phyloP scores from a whole-genome alignment of 35 echinoderm and acorn worm genomes.

The Patiria miniata region DNA sequence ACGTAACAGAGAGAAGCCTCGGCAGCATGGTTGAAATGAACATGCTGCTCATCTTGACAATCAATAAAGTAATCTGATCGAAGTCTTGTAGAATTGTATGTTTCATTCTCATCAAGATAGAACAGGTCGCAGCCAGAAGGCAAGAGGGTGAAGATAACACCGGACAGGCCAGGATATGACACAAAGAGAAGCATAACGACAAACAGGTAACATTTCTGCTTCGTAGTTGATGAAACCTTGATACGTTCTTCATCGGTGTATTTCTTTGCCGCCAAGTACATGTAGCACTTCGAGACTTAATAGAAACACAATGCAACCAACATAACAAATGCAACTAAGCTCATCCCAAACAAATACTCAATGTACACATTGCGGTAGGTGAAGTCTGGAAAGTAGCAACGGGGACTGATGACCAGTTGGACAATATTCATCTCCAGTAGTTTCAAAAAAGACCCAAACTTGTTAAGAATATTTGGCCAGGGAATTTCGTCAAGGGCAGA shows the following conservation, averaged over 20 bases:
- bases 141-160: conserved; percentile 27
- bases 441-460: conserved; percentile 22
- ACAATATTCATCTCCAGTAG: conserved; percentile 25
- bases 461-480: conserved; percentile 16
- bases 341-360: conserved; percentile 15
- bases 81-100: neutral
- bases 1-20: conserved; percentile 26
- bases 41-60: neutral
- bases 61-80: conserved; percentile 41
- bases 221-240: neutral
- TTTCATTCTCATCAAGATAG: neutral
- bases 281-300: no score
- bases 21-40: neutral
- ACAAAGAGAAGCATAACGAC: conserved; percentile 42
- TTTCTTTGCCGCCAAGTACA: no score
- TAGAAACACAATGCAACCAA: neutral
- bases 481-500: conserved; percentile 17
- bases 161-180: conserved; percentile 31
- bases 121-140: conserved; percentile 37
- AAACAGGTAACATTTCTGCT: conserved; percentile 26
- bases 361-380: conserved; percentile 1
- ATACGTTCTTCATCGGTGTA: neutral
- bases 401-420: conserved; percentile 4
- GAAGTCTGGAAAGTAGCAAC: conserved; percentile 21
- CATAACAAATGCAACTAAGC: neutral